phyloP scores from a whole-genome alignment of 2,888 invertebrate genomes.

The Synergus itoensis region DNA sequence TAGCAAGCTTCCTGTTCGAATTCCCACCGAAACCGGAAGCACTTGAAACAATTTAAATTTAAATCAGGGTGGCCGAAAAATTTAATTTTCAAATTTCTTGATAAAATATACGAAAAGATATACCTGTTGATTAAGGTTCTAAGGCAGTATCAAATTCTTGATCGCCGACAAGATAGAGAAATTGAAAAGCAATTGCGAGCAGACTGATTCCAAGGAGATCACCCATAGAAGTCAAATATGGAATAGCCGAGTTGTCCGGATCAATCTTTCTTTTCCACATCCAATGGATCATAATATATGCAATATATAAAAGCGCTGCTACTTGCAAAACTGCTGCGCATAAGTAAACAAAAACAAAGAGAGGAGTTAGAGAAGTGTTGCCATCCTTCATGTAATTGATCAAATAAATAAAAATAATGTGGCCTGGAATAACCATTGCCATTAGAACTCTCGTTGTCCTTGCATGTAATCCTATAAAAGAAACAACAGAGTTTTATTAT shows the following conservation, averaged over 20 bases:
- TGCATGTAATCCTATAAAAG: slow-evolving; percentile 81
- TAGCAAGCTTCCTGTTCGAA: slow-evolving; percentile 37
- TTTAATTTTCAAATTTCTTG: slow-evolving; percentile 31
- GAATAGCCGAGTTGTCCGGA: slow-evolving; percentile 89
- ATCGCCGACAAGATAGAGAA: slow-evolving; percentile 82
- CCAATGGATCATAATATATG: slow-evolving; percentile 83
- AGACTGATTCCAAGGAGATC: slow-evolving; percentile 87
- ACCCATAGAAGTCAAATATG: slow-evolving; percentile 88
- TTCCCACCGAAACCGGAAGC: slow-evolving; percentile 37
- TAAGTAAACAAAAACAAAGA: slow-evolving; percentile 85
- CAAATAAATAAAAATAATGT: slow-evolving; percentile 86
- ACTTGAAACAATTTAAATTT: slow-evolving; percentile 18
- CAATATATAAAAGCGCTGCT: slow-evolving; percentile 81
- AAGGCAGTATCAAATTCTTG: slow-evolving; percentile 77
- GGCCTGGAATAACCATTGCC: slow-evolving; percentile 88
- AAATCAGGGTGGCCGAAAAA: background rate
- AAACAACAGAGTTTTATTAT: background rate
- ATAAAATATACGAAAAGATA: background rate
- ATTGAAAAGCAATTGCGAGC: slow-evolving; percentile 83
- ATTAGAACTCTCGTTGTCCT: slow-evolving; percentile 86
- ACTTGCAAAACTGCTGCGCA: slow-evolving; percentile 83
- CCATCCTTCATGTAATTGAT: slow-evolving; percentile 86
- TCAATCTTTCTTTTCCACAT: slow-evolving; percentile 84
- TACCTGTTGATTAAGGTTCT: slow-evolving; percentile 54
- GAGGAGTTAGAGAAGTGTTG: slow-evolving; percentile 83